Base-by-base conservation (phyloP, 2,888 invertebrate genomes). In the Tipula confusa region DNA sequence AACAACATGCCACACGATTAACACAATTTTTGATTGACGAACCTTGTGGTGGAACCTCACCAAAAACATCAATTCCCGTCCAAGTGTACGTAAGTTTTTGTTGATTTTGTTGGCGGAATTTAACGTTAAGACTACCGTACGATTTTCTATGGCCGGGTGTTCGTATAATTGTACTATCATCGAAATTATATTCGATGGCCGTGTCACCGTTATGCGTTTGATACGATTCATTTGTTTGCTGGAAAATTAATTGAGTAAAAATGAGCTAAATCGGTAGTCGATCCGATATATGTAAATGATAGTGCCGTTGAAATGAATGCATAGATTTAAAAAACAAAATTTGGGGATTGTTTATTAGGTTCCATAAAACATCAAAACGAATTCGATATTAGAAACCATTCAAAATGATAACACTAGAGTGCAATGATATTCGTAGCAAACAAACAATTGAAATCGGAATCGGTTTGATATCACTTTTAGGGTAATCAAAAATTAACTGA, bases 1-100 rank as follows among this genome's bases (percentile, higher is more conserved):
- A 87, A 36, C 89, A 84, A 0, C 88, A 88, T 87, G 91, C 91
- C 87, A 91, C 86, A 87, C 91, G 88, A 89, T 91, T 91, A 88
- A 91, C 87, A 87, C 89, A 83, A 87, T 89, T 87, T 29, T 87
- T 87, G 81, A 84, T 29, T 85, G 88, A 87, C 86, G 88, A 85
- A 87, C 90, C 86, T 89, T 90, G 86, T 87, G 88, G 89, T 85
- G 92, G 91, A 84, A 92, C 92, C 11, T 92, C 92, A 9, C 93
- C 92, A 86, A 94, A 95, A 0, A 95, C 95, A 88, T 95, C 95
- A 85, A 96, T 90, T 85, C 94, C 94, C 82, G 93, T 93, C 96
- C 96, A 96, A 3, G 94, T 93, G 89, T 95, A 96, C 0, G 93
- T 93, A 84, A 95, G 90, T 83, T 90, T 88, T 79, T 88, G 89